Evolutionary conservation across 2,113 vertebrate species (phyloP).

Genomic region (Aegotheles bennettii): DNA sequence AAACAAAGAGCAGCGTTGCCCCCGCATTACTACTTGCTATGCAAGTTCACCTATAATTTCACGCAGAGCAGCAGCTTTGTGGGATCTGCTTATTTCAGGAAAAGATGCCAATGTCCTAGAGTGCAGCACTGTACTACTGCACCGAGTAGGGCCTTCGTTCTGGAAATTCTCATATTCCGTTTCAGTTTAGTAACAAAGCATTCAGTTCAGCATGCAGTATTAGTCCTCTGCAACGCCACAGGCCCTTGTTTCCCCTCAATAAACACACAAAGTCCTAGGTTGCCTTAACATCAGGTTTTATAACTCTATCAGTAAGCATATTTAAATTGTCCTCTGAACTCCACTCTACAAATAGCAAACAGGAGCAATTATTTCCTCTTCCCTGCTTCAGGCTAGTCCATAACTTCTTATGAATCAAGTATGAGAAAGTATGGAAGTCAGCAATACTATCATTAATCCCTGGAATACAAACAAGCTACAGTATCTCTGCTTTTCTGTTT

Average conservation of each 20-base stretch:
- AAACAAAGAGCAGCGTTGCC: conserved; percentile 58
- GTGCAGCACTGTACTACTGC: conserved; percentile 27
- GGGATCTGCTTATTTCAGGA: conserved; percentile 58
- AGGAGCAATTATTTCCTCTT: conserved; percentile 14
- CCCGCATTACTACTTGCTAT: not conserved
- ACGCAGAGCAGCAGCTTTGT: conserved; percentile 45
- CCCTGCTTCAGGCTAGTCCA: not conserved
- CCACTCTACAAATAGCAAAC: not conserved
- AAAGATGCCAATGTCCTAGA: conserved; percentile 49
- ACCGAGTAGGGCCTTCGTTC: conserved; percentile 17
- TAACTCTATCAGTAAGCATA: not conserved
- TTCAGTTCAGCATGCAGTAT: conserved; percentile 3
- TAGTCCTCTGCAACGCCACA: conserved; percentile 8
- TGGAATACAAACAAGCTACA: not conserved
- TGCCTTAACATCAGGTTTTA: not conserved
- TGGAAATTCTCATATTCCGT: conserved; percentile 31
- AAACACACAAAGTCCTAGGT: not conserved
- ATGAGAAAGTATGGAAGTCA: conserved; percentile 1
- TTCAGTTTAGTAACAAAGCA: conserved; percentile 48
- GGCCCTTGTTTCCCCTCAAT: not conserved
- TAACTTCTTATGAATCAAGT: conserved; percentile 49
- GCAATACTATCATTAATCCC: not conserved
- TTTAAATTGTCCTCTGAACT: conserved; percentile 11
- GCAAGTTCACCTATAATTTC: conserved; percentile 58
- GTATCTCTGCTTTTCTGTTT: not conserved